A percentile compares a stretch with the other conserved stretches of the same genome.
Evolutionary conservation across 2,888 invertebrate species (phyloP).

Genomic region (Drosophila differens): DNA sequence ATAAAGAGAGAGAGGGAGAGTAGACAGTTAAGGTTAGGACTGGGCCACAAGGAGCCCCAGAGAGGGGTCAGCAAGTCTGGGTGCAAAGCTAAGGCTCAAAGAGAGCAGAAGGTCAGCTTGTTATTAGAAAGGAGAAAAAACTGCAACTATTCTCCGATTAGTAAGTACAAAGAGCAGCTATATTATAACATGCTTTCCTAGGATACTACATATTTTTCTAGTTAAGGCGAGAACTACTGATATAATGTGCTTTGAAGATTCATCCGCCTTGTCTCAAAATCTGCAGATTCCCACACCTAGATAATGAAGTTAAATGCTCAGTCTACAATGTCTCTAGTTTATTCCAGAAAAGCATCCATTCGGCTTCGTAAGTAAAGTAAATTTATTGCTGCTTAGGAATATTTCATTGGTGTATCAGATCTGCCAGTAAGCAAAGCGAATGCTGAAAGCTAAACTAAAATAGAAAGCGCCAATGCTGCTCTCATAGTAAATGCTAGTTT

Average conservation of each 20-base stretch:
- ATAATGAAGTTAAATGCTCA: background rate
- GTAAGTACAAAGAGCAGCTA: background rate
- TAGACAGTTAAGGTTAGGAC: background rate
- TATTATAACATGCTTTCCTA: background rate
- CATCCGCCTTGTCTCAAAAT: rapidly evolving
- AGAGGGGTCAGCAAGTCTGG: background rate
- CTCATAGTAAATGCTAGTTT: background rate
- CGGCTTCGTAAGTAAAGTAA: background rate
- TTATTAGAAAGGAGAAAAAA: too few species aligned
- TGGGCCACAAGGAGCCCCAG: background rate
- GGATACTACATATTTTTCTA: background rate
- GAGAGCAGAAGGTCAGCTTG: background rate
- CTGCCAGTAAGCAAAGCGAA: too few species aligned
- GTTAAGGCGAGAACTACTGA: background rate
- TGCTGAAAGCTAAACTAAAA: background rate
- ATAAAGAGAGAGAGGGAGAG: background rate
- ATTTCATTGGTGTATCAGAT: background rate
- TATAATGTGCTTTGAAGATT: background rate
- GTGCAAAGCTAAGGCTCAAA: background rate
- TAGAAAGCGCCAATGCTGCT: background rate
- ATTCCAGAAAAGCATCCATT: background rate
- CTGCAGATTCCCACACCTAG: background rate
- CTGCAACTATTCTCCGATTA: background rate
- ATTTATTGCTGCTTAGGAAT: background rate
- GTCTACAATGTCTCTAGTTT: background rate